phyloP scores from a whole-genome alignment of 2,888 invertebrate species.

The Noctuana brunneofusca region DNA sequence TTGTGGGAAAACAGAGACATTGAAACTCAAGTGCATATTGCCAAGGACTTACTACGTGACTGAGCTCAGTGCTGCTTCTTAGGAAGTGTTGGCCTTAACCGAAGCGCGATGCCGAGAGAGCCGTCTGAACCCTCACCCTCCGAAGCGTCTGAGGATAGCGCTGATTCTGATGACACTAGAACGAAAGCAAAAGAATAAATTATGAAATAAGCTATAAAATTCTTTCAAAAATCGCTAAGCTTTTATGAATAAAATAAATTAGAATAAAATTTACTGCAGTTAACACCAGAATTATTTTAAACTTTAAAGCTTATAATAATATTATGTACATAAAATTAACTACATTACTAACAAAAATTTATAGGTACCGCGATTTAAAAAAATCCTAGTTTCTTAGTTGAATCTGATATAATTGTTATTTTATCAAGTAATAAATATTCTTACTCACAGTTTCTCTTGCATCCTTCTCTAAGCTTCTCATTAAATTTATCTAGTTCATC shows the following conservation, averaged over 20 bases:
- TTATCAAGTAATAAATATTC: not conserved
- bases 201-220: not conserved
- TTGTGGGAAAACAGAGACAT: constrained; percentile 32
- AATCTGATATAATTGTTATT: no score
- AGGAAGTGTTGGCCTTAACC: no score
- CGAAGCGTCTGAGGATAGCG: constrained; percentile 79
- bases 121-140: constrained; percentile 75
- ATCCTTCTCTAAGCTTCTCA: constrained; percentile 65
- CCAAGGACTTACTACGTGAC: constrained; percentile 17
- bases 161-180: constrained; percentile 81
- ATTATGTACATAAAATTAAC: no score
- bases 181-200: not conserved
- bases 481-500: constrained; percentile 75
- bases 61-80: constrained; percentile 7
- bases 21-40: constrained; percentile 25
- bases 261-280: no score
- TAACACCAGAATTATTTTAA: no score
- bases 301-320: no score
- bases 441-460: constrained; percentile 68
- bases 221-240: no score
- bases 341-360: not conserved
- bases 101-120: constrained; percentile 86
- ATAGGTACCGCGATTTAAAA: not conserved
- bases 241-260: no score
- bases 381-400: not conserved